These are phyloP conservation scores for Leptosomus discolor DNA, from an alignment of 2,113 vertebrate species.

Conservation along the genomic window DNA sequence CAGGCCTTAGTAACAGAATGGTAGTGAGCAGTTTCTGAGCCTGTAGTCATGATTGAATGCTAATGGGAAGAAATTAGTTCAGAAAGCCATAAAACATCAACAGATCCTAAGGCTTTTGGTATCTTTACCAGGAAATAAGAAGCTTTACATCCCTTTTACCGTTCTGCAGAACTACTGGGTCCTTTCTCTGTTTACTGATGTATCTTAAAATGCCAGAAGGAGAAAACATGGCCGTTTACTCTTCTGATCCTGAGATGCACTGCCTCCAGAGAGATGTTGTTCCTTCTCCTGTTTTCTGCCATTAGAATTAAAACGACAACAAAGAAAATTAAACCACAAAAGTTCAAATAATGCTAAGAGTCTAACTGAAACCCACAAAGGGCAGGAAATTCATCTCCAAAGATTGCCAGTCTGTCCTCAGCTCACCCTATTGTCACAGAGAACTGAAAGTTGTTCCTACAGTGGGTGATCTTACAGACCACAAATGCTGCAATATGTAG, in stretches of 20 bases:
- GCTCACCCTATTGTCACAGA: constrained; percentile 63
- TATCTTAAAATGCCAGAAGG: not conserved
- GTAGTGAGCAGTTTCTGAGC: not conserved
- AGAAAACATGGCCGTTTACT: not conserved
- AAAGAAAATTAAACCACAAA: constrained; percentile 65
- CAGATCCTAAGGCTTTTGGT: not conserved
- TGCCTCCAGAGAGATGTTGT: constrained; percentile 3
- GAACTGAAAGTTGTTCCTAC: constrained; percentile 53
- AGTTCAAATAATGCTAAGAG: constrained; percentile 59
- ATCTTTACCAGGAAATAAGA: not conserved
- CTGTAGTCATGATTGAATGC: not conserved
- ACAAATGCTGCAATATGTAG: constrained; percentile 47
- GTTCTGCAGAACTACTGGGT: not conserved
- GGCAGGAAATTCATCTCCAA: constrained; percentile 57
- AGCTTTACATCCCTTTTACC: not conserved
- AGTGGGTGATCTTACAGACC: constrained; percentile 49
- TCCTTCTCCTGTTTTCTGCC: constrained; percentile 49
- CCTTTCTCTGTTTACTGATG: not conserved
- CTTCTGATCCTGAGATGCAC: not conserved
- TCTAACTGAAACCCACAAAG: constrained; percentile 63
- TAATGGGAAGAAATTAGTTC: not conserved
- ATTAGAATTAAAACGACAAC: constrained; percentile 50
- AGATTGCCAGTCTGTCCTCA: constrained; percentile 58
- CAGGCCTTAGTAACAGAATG: not conserved
- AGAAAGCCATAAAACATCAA: not conserved